These are phyloP conservation scores for Nixonia krombeini DNA, from an alignment of 1,140 invertebrate genomes.

Conservation along the genomic window DNA sequence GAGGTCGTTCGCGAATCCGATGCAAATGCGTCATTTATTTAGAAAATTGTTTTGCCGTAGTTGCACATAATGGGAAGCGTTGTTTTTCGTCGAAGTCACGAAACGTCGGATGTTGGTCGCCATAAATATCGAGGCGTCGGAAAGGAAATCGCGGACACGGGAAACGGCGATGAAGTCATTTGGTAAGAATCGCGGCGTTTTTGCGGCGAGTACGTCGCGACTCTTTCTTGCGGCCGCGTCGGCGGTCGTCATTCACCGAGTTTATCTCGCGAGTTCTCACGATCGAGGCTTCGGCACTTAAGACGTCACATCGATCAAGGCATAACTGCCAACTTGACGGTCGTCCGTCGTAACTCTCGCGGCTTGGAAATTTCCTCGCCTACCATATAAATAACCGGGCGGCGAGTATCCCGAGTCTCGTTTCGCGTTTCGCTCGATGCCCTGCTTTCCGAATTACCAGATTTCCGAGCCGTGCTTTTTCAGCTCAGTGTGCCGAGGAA, in stretches of 20 bases:
- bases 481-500: too few species aligned
- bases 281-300: constrained; percentile 45
- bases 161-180: constrained; percentile 9
- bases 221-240: constrained; percentile 42
- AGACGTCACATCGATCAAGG: constrained; percentile 60
- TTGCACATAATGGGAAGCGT: too few species aligned
- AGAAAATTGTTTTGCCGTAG: too few species aligned
- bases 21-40: too few species aligned
- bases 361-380: constrained; percentile 27
- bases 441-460: not conserved
- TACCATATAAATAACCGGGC: constrained; percentile 31
- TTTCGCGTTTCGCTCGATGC: not conserved
- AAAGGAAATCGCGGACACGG: not conserved
- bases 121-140: not conserved
- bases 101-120: too few species aligned
- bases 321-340: constrained; percentile 49
- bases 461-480: too few species aligned
- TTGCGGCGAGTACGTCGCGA: constrained; percentile 38
- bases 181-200: constrained; percentile 27
- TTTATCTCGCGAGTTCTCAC: constrained; percentile 46
- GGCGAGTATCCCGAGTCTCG: not conserved
- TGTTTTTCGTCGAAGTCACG: not conserved
- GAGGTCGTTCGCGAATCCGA: too few species aligned
- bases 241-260: constrained; percentile 38
- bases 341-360: constrained; percentile 46